Evolutionary conservation across 2,888 invertebrate species (phyloP).

Genomic region (Drosophila leonis): DNA sequence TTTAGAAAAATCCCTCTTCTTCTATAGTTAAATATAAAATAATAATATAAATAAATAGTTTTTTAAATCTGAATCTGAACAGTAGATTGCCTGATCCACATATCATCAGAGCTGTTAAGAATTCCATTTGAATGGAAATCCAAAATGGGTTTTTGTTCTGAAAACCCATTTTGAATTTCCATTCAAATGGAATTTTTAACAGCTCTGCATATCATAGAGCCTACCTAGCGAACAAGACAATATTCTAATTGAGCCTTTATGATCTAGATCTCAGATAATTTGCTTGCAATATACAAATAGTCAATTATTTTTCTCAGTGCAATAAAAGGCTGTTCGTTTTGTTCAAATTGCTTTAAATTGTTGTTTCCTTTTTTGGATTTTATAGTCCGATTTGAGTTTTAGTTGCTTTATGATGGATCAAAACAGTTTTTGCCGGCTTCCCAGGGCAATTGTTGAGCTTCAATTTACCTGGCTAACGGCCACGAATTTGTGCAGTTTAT

Average conservation of each 20-base stretch:
- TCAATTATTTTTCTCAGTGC: slow-evolving; percentile 23
- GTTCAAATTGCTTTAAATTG: slow-evolving; percentile 20
- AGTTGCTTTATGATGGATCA: background rate
- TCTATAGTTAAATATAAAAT: too few relatives aligned
- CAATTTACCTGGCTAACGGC: slow-evolving; percentile 3
- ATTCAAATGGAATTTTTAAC: too few relatives aligned
- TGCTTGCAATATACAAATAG: background rate
- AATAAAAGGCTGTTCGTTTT: slow-evolving; percentile 7
- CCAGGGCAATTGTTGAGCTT: slow-evolving; percentile 7
- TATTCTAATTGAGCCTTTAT: background rate
- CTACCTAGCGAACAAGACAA: background rate
- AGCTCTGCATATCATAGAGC: too few relatives aligned
- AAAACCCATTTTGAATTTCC: too few relatives aligned
- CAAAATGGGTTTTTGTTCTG: too few relatives aligned
- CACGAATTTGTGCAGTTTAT: slow-evolving; percentile 5
- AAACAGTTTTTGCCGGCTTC: slow-evolving; percentile 13
- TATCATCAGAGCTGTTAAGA: too few relatives aligned
- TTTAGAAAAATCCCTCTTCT: background rate
- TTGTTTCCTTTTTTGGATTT: slow-evolving; percentile 30
- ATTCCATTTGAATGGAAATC: too few relatives aligned
- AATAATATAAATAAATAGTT: too few relatives aligned
- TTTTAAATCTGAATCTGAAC: too few relatives aligned
- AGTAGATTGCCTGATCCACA: background rate
- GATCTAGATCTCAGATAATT: background rate
- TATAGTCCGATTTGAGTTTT: background rate